Conservation (phyloP, 2,888 invertebrate species). For the Ichneumoninae sp. region DNA sequence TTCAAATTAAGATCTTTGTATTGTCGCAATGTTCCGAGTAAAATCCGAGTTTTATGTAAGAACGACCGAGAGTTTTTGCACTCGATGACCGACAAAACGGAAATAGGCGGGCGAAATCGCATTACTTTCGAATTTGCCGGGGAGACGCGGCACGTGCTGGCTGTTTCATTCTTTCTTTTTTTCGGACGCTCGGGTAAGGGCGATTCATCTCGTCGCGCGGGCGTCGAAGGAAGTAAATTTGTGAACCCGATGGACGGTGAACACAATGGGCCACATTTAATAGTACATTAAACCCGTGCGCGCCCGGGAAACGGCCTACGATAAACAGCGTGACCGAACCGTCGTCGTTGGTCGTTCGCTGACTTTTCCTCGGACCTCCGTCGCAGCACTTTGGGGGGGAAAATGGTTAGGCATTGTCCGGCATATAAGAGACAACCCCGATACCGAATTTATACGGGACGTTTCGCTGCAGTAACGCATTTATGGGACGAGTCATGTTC, state of each 20-base stretch:
- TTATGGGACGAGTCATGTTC: constrained; percentile 21
- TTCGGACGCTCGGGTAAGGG: constrained; percentile 33
- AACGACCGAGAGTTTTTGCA: constrained; percentile 62
- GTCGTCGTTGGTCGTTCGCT: constrained; percentile 41
- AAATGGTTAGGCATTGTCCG: constrained; percentile 63
- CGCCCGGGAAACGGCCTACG: constrained; percentile 62
- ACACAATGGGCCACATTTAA: constrained; percentile 83
- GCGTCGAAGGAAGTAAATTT: constrained; percentile 80
- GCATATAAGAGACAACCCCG: constrained; percentile 45
- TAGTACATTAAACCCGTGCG: constrained; percentile 81
- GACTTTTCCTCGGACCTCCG: constrained; percentile 57
- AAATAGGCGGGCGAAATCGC: constrained; percentile 75
- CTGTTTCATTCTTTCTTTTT: constrained; percentile 64
- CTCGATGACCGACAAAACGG: constrained; percentile 30
- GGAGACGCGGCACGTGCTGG: constrained; percentile 73
- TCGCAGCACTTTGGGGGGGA: constrained; percentile 54
- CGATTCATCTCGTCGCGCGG: constrained; percentile 53
- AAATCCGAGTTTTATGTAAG: constrained; percentile 38
- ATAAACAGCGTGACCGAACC: constrained; percentile 63
- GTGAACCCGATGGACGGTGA: constrained; percentile 78
- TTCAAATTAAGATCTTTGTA: constrained; percentile 32
- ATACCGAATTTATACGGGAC: constrained; percentile 53
- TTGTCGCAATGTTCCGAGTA: constrained; percentile 34
- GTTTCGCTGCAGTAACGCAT: constrained; percentile 46
- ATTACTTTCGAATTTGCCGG: constrained; percentile 78